phyloP scores from a whole-genome alignment of 2,113 vertebrate genomes.

The Pelusios castaneus region DNA sequence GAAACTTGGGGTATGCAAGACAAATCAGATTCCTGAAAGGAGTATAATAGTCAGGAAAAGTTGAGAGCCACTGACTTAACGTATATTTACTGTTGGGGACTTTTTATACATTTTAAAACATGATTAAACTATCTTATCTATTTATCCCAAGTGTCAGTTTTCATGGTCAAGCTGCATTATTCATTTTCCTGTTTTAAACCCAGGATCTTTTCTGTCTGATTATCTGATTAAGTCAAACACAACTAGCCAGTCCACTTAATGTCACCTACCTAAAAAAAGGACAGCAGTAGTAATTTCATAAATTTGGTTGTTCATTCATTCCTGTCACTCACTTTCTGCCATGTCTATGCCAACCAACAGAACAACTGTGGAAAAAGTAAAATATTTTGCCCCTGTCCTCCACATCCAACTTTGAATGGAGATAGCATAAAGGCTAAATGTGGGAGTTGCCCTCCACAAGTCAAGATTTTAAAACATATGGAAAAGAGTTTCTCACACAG shows the following conservation, averaged over 20 bases:
- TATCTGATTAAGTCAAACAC: slow-evolving; percentile 34
- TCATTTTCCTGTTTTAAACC: slow-evolving; percentile 63
- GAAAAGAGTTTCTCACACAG: neutral
- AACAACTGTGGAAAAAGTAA: neutral
- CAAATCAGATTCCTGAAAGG: too few species aligned
- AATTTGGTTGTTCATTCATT: neutral
- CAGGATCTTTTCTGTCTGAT: slow-evolving; percentile 39
- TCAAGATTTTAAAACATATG: neutral
- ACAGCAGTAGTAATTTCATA: neutral
- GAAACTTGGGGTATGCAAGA: too few species aligned
- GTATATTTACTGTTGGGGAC: slow-evolving; percentile 67
- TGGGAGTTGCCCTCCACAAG: accelerated
- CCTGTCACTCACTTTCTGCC: neutral
- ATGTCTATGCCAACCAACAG: neutral
- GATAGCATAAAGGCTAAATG: neutral
- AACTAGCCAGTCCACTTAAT: slow-evolving; percentile 18
- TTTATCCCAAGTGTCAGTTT: slow-evolving; percentile 60
- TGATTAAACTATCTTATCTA: slow-evolving; percentile 64
- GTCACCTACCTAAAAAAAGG: slow-evolving; percentile 22
- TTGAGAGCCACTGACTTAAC: slow-evolving; percentile 32
- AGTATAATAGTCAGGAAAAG: too few species aligned
- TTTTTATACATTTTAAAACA: slow-evolving; percentile 66
- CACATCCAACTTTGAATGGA: neutral
- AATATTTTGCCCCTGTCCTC: neutral
- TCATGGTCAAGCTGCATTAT: slow-evolving; percentile 47